A percentile compares a stretch with the other conserved stretches of the same genome.
Conservation (phyloP, 2,113 vertebrate species). For the Oncorhynchus clarkii region DNA sequence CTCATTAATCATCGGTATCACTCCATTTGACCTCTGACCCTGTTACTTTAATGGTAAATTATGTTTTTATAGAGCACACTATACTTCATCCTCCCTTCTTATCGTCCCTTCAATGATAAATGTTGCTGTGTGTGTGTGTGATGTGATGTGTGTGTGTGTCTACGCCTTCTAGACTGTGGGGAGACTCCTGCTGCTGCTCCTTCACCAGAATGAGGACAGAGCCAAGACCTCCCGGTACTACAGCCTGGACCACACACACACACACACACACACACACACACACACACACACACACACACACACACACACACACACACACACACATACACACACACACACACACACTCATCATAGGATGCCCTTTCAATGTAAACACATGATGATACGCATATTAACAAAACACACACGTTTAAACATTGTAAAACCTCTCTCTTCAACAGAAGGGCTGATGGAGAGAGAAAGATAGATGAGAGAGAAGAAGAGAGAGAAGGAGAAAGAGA, state of each 20-base stretch:
- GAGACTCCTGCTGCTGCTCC: conserved; percentile 62
- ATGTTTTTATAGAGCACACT: not conserved
- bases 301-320: conserved; percentile 21
- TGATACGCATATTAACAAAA: not conserved
- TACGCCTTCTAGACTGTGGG: conserved; percentile 51
- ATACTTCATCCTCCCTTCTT: conserved; percentile 1
- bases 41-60: no score
- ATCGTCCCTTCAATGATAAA: no score
- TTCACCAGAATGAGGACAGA: conserved; percentile 70
- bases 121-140: not conserved
- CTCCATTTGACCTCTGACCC: not conserved
- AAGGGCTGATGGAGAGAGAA: conserved; percentile 62
- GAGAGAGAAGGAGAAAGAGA: not conserved
- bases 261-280: no score
- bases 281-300: conserved; percentile 55
- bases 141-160: conserved; percentile 32
- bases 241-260: conserved; percentile 46
- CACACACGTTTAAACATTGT: conserved; percentile 33
- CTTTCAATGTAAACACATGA: no score
- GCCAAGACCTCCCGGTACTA: conserved; percentile 63
- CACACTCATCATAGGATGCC: no score
- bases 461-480: not conserved
- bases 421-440: conserved; percentile 77
- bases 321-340: no score
- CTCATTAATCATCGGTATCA: not conserved